Evolutionary conservation across 2,113 vertebrate genomes (phyloP).

Genomic region (Prionailurus bengalensis): DNA sequence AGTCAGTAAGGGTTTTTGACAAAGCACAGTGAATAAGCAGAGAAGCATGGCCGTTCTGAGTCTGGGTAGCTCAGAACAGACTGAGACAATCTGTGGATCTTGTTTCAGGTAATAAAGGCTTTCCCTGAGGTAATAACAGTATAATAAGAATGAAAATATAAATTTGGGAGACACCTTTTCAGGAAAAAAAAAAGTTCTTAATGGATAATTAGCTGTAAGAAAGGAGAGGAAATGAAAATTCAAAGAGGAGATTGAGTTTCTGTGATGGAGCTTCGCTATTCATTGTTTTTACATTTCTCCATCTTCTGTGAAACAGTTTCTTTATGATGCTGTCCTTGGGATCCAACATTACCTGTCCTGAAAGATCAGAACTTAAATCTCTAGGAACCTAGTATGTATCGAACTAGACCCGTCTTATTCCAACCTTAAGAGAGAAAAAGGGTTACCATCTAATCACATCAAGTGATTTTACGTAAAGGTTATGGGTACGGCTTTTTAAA

Average conservation of each 20-base stretch:
- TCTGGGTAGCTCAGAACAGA: neutral
- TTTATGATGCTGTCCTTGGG: neutral
- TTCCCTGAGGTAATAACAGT: neutral
- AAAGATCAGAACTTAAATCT: neutral
- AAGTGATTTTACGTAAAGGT: neutral
- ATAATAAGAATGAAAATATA: neutral
- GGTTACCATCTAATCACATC: neutral
- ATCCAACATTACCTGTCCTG: neutral
- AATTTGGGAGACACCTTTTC: neutral
- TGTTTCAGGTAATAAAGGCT: neutral
- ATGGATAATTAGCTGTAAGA: neutral
- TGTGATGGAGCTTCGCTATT: neutral
- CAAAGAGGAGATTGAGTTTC: conserved; percentile 28
- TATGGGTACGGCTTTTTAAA: neutral
- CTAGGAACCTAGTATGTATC: neutral
- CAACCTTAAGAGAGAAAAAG: neutral
- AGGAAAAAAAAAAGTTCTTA: conserved; percentile 3
- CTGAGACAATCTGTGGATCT: neutral
- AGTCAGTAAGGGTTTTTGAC: neutral
- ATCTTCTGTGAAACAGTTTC: neutral
- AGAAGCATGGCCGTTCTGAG: neutral
- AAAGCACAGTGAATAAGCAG: neutral
- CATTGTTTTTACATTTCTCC: neutral
- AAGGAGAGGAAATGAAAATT: conserved; percentile 38
- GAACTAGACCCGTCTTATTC: neutral